Evolutionary conservation across 2,797 vertebrate genomes (phyloP).

Genomic region (Microcaecilia unicolor): DNA sequence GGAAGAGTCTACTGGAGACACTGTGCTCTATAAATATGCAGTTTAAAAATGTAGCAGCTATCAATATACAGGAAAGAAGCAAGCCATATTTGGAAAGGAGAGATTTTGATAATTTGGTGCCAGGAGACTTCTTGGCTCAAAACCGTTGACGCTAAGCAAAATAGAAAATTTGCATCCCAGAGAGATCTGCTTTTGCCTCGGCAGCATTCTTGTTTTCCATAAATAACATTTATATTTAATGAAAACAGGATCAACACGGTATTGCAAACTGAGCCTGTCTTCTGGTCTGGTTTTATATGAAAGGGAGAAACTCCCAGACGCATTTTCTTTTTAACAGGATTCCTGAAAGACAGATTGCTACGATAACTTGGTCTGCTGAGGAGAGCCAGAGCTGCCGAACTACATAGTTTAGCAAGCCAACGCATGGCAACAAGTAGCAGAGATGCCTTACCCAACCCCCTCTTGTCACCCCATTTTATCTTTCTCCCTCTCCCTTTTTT

Average conservation of each 20-base stretch:
- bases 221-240: conserved; percentile 29
- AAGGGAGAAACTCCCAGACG: not conserved
- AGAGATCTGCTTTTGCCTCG: conserved; percentile 8
- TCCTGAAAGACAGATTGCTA: too few relatives aligned
- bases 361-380: too few relatives aligned
- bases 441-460: too few relatives aligned
- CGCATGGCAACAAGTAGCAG: too few relatives aligned
- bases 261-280: conserved; percentile 19
- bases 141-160: conserved; percentile 16
- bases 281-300: conserved; percentile 22
- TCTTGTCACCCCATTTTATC: too few relatives aligned
- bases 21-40: too few relatives aligned
- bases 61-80: conserved; percentile 15
- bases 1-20: too few relatives aligned
- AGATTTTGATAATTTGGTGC: conserved; percentile 8
- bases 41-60: conserved; percentile 18
- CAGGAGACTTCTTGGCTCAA: conserved; percentile 6
- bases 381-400: too few relatives aligned
- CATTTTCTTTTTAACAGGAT: conserved; percentile 4
- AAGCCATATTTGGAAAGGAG: too few relatives aligned
- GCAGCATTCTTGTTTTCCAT: conserved; percentile 11
- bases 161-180: conserved; percentile 5
- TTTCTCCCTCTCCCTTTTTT: too few relatives aligned
- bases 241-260: conserved; percentile 22
- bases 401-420: too few relatives aligned